Conservation (phyloP, 2,113 vertebrate genomes). For the Geococcyx californianus region DNA sequence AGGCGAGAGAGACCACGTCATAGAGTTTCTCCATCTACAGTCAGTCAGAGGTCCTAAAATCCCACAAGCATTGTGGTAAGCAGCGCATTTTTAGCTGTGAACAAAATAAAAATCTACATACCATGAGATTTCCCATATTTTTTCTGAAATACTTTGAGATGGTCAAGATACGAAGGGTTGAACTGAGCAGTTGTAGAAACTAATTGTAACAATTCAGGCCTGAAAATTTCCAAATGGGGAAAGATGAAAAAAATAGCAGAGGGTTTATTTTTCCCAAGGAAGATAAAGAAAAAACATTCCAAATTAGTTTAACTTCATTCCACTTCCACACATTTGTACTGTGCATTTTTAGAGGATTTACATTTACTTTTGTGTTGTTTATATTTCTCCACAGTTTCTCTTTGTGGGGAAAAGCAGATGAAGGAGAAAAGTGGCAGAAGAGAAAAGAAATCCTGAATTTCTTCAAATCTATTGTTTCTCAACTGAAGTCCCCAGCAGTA, state of each 20-base stretch:
- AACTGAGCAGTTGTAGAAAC: not conserved
- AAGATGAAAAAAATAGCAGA: not conserved
- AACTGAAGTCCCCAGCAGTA: not conserved
- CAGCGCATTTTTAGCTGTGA: not conserved
- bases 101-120: not conserved
- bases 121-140: not conserved
- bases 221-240: not conserved
- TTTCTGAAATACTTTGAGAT: not conserved
- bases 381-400: not conserved
- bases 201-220: not conserved
- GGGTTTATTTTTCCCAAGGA: not conserved
- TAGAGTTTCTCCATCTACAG: fast-evolving
- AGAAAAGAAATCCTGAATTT: not conserved
- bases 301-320: not conserved
- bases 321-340: not conserved
- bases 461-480: not conserved
- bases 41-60: not conserved
- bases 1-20: not conserved
- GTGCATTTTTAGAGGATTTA: not conserved
- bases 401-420: not conserved
- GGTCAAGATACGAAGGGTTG: not conserved
- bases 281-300: not conserved
- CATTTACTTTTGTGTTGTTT: not conserved
- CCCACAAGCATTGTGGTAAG: not conserved
- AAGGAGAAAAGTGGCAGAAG: not conserved